Evolutionary conservation across 2,888 invertebrate genomes (phyloP).

Genomic region (Mythimna pallens): DNA sequence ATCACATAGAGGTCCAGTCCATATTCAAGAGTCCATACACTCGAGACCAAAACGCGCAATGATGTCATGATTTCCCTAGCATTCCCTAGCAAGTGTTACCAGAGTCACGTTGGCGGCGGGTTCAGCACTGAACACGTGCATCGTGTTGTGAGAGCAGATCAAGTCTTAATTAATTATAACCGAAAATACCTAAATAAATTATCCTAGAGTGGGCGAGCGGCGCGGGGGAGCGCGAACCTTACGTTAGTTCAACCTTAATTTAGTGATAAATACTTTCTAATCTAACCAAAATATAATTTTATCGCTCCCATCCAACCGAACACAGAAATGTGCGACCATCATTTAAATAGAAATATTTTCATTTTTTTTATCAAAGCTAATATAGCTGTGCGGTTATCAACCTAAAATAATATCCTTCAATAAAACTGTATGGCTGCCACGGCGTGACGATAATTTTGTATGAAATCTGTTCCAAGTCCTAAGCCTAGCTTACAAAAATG

Average conservation of each 20-base stretch:
- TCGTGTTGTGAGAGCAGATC: conserved; percentile 54
- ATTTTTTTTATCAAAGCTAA: conserved; percentile 36
- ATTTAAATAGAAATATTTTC: conserved; percentile 23
- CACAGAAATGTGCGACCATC: conserved; percentile 18
- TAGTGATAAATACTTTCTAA: conserved; percentile 55
- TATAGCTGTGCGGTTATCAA: conserved; percentile 41
- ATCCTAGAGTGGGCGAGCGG: conserved; percentile 64
- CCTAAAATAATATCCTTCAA: conserved; percentile 37
- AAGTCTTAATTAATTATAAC: conserved; percentile 78
- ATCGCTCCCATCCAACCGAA: conserved; percentile 27
- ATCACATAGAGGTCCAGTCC: background rate
- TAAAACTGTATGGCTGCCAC: conserved; percentile 47
- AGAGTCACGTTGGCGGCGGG: conserved; percentile 1
- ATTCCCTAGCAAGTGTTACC: background rate
- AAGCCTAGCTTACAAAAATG: conserved; percentile 33
- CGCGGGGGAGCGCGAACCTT: conserved; percentile 50
- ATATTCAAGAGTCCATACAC: background rate
- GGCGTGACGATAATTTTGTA: conserved; percentile 9
- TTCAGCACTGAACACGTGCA: conserved; percentile 19
- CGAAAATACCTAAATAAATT: conserved; percentile 72
- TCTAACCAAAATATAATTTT: conserved; percentile 48
- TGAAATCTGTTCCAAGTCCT: conserved; percentile 33
- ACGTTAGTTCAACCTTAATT: conserved; percentile 51
- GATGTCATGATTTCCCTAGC: background rate
- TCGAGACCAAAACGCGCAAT: background rate